Conservation (phyloP, 2,888 invertebrate genomes). For the Abrostola triplasia region DNA sequence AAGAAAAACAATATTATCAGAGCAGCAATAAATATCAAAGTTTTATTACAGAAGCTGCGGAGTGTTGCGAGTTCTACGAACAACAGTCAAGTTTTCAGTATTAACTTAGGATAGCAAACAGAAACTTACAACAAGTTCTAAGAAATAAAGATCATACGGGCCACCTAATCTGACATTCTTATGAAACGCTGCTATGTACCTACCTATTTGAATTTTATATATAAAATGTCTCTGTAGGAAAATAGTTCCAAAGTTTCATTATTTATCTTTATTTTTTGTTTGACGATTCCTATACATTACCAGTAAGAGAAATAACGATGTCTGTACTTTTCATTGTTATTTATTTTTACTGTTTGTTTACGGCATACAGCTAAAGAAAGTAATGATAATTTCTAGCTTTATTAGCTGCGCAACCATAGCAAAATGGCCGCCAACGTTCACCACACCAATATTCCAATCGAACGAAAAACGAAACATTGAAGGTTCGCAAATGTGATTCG, state of each 20-base stretch:
- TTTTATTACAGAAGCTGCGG: conserved; percentile 46
- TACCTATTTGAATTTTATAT: neutral
- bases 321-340: too few relatives aligned
- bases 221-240: neutral
- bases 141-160: conserved; percentile 50
- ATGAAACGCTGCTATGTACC: conserved; percentile 8
- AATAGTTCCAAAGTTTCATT: neutral
- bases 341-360: too few relatives aligned
- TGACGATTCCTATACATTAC: neutral
- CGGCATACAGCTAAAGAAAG: too few relatives aligned
- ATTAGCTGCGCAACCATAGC: neutral
- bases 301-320: too few relatives aligned
- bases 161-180: conserved; percentile 27
- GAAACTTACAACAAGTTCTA: conserved; percentile 48
- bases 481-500: conserved; percentile 41
- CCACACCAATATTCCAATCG: conserved; percentile 22
- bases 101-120: conserved; percentile 57
- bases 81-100: conserved; percentile 50
- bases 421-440: conserved; percentile 13
- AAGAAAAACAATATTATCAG: conserved; percentile 24
- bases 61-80: conserved; percentile 45
- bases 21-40: conserved; percentile 53
- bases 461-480: conserved; percentile 7
- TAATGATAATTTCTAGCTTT: too few relatives aligned
- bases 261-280: neutral